phyloP scores from a whole-genome alignment of 2,888 invertebrate species.

The Caenorhabditis angaria region DNA sequence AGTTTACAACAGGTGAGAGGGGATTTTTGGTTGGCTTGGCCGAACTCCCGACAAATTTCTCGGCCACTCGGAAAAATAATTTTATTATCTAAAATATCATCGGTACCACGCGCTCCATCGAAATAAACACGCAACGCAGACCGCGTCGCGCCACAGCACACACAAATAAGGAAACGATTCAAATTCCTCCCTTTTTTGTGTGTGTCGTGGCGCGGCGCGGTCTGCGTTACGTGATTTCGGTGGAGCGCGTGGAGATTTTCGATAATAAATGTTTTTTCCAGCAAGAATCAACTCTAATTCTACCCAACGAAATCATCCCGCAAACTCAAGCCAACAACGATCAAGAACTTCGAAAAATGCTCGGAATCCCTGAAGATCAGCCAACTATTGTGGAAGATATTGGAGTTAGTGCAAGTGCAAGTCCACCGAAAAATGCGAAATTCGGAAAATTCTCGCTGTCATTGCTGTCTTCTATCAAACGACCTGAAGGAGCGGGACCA shows the following conservation, averaged over 20 bases:
- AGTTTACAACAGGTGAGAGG: constrained; percentile 26
- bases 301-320: constrained; percentile 4
- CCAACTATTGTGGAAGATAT: neutral
- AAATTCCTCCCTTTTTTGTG: too few species aligned
- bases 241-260: too few species aligned
- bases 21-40: neutral
- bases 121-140: too few species aligned
- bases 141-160: too few species aligned
- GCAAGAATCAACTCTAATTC: constrained; percentile 22
- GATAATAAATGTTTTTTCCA: constrained; percentile 11
- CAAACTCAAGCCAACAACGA: constrained; percentile 2
- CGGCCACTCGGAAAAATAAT: too few species aligned
- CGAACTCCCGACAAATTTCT: too few species aligned
- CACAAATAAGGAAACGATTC: too few species aligned
- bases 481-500: neutral
- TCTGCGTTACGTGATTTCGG: too few species aligned
- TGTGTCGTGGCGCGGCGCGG: too few species aligned
- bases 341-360: constrained; percentile 14
- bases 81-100: neutral
- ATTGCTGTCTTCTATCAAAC: neutral
- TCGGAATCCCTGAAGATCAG: constrained; percentile 22
- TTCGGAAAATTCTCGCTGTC: neutral
- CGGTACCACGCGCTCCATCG: too few species aligned
- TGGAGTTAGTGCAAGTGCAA: neutral
- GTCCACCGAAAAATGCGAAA: neutral